Base-by-base conservation (phyloP, 2,113 vertebrate genomes). In the Psittacula cyanocephala region DNA sequence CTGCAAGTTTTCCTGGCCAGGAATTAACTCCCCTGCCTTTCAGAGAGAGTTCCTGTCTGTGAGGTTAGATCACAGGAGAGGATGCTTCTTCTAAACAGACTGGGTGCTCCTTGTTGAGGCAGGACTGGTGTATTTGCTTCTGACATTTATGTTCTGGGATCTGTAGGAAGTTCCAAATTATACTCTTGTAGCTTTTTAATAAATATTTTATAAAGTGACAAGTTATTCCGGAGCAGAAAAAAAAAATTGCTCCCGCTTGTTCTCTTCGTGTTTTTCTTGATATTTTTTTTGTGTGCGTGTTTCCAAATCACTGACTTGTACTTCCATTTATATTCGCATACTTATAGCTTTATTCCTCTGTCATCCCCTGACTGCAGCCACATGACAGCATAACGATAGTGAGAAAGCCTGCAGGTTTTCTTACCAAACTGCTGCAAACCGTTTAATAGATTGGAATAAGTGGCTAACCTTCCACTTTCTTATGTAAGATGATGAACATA, bases 361-460 rank as follows among this genome's bases (percentile, higher is more conserved):
- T 57, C 63, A 88, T 89, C 79, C 85, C 46, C 69, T 82, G 50
- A 33, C 71, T 81, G 17, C 5, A 24, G 87, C 84, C 93, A 86
- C 1, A 5, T 94, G 91, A 94, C 64, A 69, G 50, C 52, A 47
- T 12, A 91, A 50, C 0, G 5, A 81, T 59, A 88, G 69, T n/a
- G 3, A 96, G 72, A 80, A 94, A 91, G 85, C 94, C 95, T 93
- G 80, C 74, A 91, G 95, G 92, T 95, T 91, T 96, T 96, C 95
- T 79, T 89, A 94, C 28, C 65, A 87, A 94, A 91, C 75, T 95
- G 95, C 93, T 95, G 78, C 92, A 96, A 91, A 64, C 92, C 84
- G 81, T 92, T 81, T 75, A 74, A 70, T 93, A 96, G 85, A 88
- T 86, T 91, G 78, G 78, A 97, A 89, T 87, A 89, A 96, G 89